These are phyloP conservation scores for Octomys mimax DNA, from an alignment of 2,797 vertebrate species.

Conservation along the genomic window DNA sequence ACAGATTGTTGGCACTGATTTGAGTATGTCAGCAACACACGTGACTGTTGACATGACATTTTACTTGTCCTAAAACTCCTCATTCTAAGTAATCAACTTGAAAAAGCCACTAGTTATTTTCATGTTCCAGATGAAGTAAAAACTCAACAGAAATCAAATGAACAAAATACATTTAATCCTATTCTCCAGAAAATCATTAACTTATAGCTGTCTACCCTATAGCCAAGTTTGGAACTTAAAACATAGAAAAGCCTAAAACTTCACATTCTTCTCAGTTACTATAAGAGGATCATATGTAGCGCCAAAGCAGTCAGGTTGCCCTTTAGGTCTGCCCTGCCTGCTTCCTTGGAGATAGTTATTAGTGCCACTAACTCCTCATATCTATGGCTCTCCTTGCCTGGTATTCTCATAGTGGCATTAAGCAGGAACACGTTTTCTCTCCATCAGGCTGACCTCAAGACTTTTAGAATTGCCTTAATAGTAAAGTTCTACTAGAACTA, in stretches of 20 bases:
- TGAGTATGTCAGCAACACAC: conserved; percentile 44
- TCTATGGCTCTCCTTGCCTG: conserved; percentile 28
- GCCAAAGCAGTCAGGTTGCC: neutral
- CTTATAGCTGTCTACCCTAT: neutral
- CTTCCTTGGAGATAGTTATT: conserved; percentile 20
- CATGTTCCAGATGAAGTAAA: conserved; percentile 47
- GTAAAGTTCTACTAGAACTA: conserved; percentile 77
- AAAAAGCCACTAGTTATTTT: conserved; percentile 69
- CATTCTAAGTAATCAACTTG: conserved; percentile 55
- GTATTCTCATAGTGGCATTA: conserved; percentile 64
- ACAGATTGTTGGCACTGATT: conserved; percentile 52
- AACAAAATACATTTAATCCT: conserved; percentile 67
- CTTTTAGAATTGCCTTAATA: conserved; percentile 78
- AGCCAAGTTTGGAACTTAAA: conserved; percentile 62
- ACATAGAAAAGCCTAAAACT: conserved; percentile 58
- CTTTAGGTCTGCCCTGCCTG: conserved; percentile 18
- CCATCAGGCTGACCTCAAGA: conserved; percentile 64
- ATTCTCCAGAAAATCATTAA: conserved; percentile 56
- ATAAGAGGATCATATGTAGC: conserved; percentile 66
- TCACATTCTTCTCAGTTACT: conserved; percentile 67
- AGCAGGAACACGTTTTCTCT: conserved; percentile 61
- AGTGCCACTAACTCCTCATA: conserved; percentile 55
- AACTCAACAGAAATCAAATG: conserved; percentile 56
- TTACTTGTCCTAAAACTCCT: conserved; percentile 62
- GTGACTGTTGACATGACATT: conserved; percentile 61